Base-by-base conservation (phyloP, 2,797 vertebrate species). In the Crotalus adamanteus region DNA sequence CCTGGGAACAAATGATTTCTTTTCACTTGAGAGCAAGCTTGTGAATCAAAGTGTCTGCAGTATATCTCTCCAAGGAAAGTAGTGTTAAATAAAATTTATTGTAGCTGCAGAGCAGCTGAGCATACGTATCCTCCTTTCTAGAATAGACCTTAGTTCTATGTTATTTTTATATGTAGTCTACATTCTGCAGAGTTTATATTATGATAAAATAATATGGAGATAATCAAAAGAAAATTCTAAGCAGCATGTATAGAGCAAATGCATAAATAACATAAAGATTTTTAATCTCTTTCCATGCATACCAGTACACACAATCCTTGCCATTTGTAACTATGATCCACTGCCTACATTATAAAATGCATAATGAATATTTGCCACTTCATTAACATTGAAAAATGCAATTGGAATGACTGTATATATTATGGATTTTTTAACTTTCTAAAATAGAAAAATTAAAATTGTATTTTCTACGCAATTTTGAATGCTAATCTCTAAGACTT, bases 11-110 rank as follows among this genome's bases (percentile, higher is more conserved):
- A 91, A 86, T 9, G 78, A 90, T 96, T 97, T 91, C 94, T 94
- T 95, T 95, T 94, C 85, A 83, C 94, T 95, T 89, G 94, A 94
- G 95, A 95, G 88, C 31, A 51, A 92, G 94, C 92, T 87, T 97
- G 3, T 96, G 97, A 97, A 95, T 98, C 97, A 97, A 26, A 8
- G 0, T 1, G 88, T 90, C 89, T 92, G 6, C 86, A 92, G 94
- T 18, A 65, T 94, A 53, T 95, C 91, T 94, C 93, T 51, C 95
- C 26, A 22, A 59, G 42, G 94, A 93, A 31, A 61, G 85, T 94
- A 0, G 0, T 73, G 13, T 31, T 56, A 93, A 95, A 95, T 93
- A 20, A 26, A 26, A 0, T 25, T 85, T 90, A 51, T 18, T 94
- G 89, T 87, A 83, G n/a, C 28, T 89, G 37, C 57, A n/a, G 93